phyloP scores from a whole-genome alignment of 2,797 vertebrate species.

The Crenichthys baileyi region DNA sequence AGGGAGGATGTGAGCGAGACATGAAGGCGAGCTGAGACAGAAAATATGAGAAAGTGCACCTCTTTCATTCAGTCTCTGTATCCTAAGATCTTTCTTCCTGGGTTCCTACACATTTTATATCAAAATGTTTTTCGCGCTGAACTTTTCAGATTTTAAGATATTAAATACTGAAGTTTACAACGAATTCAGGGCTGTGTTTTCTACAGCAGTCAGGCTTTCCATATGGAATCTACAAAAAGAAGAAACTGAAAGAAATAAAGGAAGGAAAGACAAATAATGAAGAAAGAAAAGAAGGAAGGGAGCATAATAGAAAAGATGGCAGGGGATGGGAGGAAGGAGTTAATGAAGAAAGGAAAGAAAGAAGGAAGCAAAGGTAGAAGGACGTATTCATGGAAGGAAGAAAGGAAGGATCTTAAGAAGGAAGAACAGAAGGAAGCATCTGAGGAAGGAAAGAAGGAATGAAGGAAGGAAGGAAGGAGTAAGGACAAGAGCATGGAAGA shows the following conservation, averaged over 20 bases:
- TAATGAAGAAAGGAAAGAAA: not conserved
- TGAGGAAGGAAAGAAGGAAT: not conserved
- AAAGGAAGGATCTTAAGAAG: not conserved
- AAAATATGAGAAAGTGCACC: constrained; percentile 30
- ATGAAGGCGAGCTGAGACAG: not conserved
- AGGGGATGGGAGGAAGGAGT: too few relatives aligned
- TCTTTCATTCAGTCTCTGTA: not conserved
- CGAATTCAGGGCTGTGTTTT: not conserved
- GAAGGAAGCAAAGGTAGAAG: not conserved
- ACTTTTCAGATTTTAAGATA: not conserved
- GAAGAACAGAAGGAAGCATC: not conserved
- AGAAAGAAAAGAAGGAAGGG: too few relatives aligned
- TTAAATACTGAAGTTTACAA: not conserved
- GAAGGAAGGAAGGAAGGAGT: not conserved
- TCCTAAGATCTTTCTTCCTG: not conserved
- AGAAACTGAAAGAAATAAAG: not conserved
- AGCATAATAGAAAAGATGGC: too few relatives aligned
- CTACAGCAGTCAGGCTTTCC: not conserved
- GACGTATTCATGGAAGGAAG: not conserved
- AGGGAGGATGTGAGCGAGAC: not conserved
- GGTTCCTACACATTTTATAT: not conserved
- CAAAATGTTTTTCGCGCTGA: not conserved
- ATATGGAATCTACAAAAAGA: not conserved
- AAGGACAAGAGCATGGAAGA: not conserved
- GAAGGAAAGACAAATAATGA: not conserved